These are phyloP conservation scores for Diadophis punctatus DNA, from an alignment of 2,113 vertebrate species.

Conservation along the genomic window DNA sequence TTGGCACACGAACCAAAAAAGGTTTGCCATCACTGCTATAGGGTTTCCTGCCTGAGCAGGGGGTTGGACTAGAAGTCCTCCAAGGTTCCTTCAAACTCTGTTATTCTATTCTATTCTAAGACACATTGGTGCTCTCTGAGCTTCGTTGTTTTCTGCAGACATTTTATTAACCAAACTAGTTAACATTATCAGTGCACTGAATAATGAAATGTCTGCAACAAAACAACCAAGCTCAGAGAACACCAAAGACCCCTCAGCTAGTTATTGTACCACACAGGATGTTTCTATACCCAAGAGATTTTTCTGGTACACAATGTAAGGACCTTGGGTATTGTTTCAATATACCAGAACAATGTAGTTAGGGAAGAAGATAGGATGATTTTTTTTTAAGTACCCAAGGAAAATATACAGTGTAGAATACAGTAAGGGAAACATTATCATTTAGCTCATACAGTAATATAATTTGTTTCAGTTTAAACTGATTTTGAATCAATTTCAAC, in stretches of 20 bases:
- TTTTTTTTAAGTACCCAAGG: neutral
- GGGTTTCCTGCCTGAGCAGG: too few species aligned
- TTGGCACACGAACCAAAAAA: too few species aligned
- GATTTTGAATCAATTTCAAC: neutral
- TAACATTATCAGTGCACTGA: neutral
- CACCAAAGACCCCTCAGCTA: neutral
- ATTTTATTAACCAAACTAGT: neutral
- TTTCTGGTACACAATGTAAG: neutral
- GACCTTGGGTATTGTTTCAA: neutral
- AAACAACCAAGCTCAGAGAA: neutral
- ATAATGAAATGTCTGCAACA: neutral
- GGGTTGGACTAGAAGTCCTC: too few species aligned
- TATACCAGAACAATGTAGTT: neutral
- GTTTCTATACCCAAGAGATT: neutral
- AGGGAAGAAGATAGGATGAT: neutral
- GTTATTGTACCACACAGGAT: neutral
- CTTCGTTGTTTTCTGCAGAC: neutral
- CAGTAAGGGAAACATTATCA: neutral
- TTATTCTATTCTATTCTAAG: too few species aligned
- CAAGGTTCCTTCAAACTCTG: too few species aligned
- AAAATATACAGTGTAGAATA: neutral
- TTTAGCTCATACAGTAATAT: neutral
- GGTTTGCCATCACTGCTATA: too few species aligned
- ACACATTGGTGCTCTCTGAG: neutral
- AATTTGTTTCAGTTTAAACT: neutral